These are phyloP conservation scores for Astropecten irregularis DNA, from an alignment of 53 echinoderm and acorn worm species.

Conservation along the genomic window DNA sequence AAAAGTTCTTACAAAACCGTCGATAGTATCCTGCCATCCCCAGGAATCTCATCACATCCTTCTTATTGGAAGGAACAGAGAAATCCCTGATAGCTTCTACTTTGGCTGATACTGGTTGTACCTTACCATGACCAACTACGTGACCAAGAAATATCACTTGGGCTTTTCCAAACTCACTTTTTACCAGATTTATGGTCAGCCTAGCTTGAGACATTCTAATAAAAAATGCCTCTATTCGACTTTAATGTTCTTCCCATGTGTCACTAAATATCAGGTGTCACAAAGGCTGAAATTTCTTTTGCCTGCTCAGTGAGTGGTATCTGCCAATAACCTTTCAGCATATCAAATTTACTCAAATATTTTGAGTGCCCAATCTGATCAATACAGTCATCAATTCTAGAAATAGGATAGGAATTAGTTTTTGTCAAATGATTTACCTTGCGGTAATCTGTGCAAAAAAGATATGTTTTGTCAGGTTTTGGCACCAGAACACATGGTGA, in stretches of 20 bases:
- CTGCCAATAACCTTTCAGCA: slow-evolving; percentile 54
- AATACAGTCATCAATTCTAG: slow-evolving; percentile 54
- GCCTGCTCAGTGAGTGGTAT: slow-evolving; percentile 33
- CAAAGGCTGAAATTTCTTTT: slow-evolving; percentile 49
- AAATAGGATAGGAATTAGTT: slow-evolving; percentile 55
- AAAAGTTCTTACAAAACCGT: slow-evolving; percentile 36
- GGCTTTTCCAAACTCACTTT: slow-evolving; percentile 64
- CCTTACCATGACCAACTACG: slow-evolving; percentile 58
- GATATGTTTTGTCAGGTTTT: not conserved
- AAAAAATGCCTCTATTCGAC: not conserved
- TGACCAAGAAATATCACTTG: slow-evolving; percentile 61
- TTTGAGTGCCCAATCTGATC: slow-evolving; percentile 34
- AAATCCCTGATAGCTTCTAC: slow-evolving; percentile 48
- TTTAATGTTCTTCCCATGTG: slow-evolving; percentile 45
- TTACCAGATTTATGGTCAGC: slow-evolving; percentile 46
- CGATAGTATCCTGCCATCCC: slow-evolving; percentile 40
- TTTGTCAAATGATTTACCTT: slow-evolving; percentile 52
- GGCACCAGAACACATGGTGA: slow-evolving; percentile 29
- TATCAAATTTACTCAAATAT: slow-evolving; percentile 46
- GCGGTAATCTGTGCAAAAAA: slow-evolving; percentile 59
- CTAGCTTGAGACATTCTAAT: not conserved
- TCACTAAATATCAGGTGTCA: slow-evolving; percentile 1
- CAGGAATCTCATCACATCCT: slow-evolving; percentile 45
- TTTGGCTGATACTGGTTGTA: slow-evolving; percentile 47
- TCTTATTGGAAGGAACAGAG: slow-evolving; percentile 5